Evolutionary conservation across 2,888 invertebrate genomes (phyloP).

Genomic region (Drosophila mimica): DNA sequence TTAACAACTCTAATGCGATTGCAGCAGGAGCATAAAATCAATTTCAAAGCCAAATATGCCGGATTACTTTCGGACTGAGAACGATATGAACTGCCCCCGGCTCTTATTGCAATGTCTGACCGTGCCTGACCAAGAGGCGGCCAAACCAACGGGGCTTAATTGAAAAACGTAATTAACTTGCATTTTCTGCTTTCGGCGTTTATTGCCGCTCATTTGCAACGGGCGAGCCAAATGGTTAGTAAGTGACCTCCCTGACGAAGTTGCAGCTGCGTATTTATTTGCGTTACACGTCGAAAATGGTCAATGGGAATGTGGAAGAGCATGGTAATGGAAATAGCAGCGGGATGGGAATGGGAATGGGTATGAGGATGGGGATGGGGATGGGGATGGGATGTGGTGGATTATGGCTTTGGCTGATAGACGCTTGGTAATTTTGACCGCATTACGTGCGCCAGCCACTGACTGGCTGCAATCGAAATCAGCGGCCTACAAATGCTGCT

Average conservation of each 20-base stretch:
- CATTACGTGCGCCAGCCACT: conserved; percentile 59
- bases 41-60: conserved; percentile 65
- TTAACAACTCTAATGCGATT: conserved; percentile 30
- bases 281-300: conserved; percentile 43
- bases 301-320: conserved; percentile 18
- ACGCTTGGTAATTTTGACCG: conserved; percentile 67
- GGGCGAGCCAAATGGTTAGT: conserved; percentile 50
- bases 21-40: conserved; percentile 51
- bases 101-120: conserved; percentile 31
- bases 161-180: conserved; percentile 80
- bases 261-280: conserved; percentile 68
- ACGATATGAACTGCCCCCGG: conserved; percentile 3
- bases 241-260: conserved; percentile 20
- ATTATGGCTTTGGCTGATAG: conserved; percentile 42
- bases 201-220: conserved; percentile 78
- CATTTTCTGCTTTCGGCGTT: conserved; percentile 79
- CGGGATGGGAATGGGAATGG: background rate
- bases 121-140: conserved; percentile 39
- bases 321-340: conserved; percentile 5
- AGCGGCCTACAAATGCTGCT: conserved; percentile 19
- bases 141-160: conserved; percentile 69
- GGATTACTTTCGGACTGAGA: conserved; percentile 36
- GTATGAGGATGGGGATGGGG: background rate
- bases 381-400: background rate
- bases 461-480: conserved; percentile 49